These are phyloP conservation scores for Platorchestia sp. DNA, from an alignment of 1,140 invertebrate species.

Conservation along the genomic window DNA sequence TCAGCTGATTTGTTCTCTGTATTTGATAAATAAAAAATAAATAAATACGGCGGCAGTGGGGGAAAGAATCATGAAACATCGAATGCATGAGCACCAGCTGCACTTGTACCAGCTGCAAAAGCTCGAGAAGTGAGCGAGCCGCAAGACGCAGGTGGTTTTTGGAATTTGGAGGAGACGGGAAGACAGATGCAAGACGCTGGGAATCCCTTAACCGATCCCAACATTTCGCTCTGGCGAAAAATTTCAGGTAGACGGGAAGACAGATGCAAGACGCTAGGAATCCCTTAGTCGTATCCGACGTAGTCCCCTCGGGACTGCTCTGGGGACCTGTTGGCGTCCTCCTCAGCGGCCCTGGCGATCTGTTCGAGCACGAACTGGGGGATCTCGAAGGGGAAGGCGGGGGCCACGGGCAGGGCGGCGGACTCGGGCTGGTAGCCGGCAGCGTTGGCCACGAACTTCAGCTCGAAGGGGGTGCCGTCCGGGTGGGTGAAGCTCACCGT, in stretches of 20 bases:
- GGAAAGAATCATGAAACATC: too few relatives aligned
- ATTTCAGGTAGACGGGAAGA: neutral
- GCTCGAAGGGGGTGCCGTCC: conserved; percentile 18
- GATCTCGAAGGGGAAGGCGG: conserved; percentile 60
- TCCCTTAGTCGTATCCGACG: conserved; percentile 1
- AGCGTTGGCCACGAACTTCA: conserved; percentile 33
- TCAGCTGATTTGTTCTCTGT: too few relatives aligned
- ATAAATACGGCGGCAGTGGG: too few relatives aligned
- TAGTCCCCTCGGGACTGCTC: conserved; percentile 35
- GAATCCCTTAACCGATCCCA: neutral
- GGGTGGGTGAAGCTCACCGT: neutral
- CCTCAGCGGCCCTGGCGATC: conserved; percentile 54
- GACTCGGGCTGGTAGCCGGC: neutral
- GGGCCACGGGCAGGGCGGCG: conserved; percentile 26
- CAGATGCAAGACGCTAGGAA: neutral
- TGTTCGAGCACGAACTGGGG: conserved; percentile 63
- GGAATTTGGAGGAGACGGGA: neutral
- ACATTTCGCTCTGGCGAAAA: neutral
- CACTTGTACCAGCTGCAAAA: too few relatives aligned
- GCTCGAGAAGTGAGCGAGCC: too few relatives aligned
- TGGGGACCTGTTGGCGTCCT: conserved; percentile 18
- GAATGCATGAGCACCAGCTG: too few relatives aligned
- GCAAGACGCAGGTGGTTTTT: neutral
- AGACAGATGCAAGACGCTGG: neutral
- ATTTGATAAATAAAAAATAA: too few relatives aligned